phyloP scores from a whole-genome alignment of 2,888 invertebrate genomes.

The Imbricaverruca yamaguchii region DNA sequence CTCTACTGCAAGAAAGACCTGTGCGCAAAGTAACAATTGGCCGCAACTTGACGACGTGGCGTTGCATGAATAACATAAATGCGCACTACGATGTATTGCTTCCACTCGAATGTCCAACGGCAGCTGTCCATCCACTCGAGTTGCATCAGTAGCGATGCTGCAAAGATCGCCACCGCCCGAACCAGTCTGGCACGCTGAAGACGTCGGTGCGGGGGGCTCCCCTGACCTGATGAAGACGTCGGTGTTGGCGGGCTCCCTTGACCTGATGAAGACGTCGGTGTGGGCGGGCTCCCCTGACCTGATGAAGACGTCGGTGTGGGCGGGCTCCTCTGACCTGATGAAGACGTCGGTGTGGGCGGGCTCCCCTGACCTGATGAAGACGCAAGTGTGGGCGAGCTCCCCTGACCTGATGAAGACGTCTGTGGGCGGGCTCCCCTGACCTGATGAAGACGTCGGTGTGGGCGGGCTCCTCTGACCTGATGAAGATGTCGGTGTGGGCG shows the following conservation, averaged over 20 bases:
- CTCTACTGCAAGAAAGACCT: too few relatives aligned
- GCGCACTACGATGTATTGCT: too few relatives aligned
- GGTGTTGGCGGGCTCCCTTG: neutral
- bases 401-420: conserved; percentile 37
- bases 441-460: conserved; percentile 36
- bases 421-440: conserved; percentile 27
- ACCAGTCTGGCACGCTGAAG: too few relatives aligned
- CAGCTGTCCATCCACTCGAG: too few relatives aligned
- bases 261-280: conserved; percentile 37
- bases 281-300: conserved; percentile 31
- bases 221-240: conserved; percentile 37
- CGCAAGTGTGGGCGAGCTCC: neutral
- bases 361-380: conserved; percentile 37
- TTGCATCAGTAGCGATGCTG: too few relatives aligned
- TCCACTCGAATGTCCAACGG: too few relatives aligned
- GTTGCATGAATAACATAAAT: too few relatives aligned
- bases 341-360: conserved; percentile 33
- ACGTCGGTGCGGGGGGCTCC: too few relatives aligned
- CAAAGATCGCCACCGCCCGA: too few relatives aligned
- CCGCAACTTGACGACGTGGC: too few relatives aligned
- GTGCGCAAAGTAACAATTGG: too few relatives aligned
- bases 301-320: conserved; percentile 36
- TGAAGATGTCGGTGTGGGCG: conserved; percentile 34
- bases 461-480: conserved; percentile 33
- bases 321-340: conserved; percentile 35